These are phyloP conservation scores for Condylostylus longicornis DNA, from an alignment of 1,140 invertebrate genomes.

Conservation along the genomic window DNA sequence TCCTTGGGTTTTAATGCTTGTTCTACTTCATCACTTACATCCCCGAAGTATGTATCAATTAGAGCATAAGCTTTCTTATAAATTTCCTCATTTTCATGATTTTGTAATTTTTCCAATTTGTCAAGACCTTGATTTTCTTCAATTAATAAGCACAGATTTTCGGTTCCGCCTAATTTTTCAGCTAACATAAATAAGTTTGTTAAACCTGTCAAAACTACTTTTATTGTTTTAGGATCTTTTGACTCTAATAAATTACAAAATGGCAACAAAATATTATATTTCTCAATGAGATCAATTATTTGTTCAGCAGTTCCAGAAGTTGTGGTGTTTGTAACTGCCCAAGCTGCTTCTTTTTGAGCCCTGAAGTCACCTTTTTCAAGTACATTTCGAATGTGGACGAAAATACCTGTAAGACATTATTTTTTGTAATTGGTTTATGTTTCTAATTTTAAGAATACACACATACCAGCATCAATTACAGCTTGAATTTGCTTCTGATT, in stretches of 20 bases:
- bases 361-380: slow-evolving; percentile 79
- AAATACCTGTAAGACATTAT: slow-evolving; percentile 14
- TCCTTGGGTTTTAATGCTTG: slow-evolving; percentile 28
- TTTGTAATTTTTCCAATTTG: slow-evolving; percentile 83
- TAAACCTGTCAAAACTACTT: slow-evolving; percentile 78
- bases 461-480: slow-evolving; percentile 65
- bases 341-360: slow-evolving; percentile 96
- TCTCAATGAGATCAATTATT: slow-evolving; percentile 61
- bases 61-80: slow-evolving; percentile 70
- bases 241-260: slow-evolving; percentile 70
- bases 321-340: slow-evolving; percentile 95
- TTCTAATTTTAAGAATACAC: slow-evolving; percentile 29
- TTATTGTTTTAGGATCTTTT: slow-evolving; percentile 60
- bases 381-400: slow-evolving; percentile 21
- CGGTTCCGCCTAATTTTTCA: slow-evolving; percentile 55
- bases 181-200: slow-evolving; percentile 59
- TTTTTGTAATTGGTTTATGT: background rate
- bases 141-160: slow-evolving; percentile 61
- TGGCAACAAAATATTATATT: slow-evolving; percentile 66
- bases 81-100: slow-evolving; percentile 92
- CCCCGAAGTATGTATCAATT: slow-evolving; percentile 69
- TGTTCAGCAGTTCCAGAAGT: slow-evolving; percentile 84
- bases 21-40: slow-evolving; percentile 33
- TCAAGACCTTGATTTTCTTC: slow-evolving; percentile 83
- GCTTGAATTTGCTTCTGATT: slow-evolving; percentile 88